Base-by-base conservation (phyloP, 30 jellyfish, hydroid and myxozoan species). In the Chironex yamaguchii region DNA sequence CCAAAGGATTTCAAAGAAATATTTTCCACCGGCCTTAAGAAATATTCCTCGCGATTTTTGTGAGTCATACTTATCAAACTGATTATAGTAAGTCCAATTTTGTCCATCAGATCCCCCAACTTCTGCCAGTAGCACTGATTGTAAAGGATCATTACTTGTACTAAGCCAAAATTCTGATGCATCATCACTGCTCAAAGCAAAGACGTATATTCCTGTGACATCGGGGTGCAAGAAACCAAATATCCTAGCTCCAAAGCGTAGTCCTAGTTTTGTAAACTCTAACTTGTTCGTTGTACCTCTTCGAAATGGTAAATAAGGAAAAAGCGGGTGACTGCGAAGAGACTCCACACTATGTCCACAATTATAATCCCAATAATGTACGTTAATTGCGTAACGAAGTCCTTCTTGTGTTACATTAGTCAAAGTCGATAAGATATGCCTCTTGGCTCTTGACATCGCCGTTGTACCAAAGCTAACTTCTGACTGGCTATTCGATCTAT, bases 161-260 rank as follows among this genome's bases (percentile, higher is more conserved):
- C 97, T 88, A 13, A 88, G 63, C 97, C 97, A 88, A 9, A 88
- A 62, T 62, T 88, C 97, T 0, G 97, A 88, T 49, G 95, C 29
- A 62, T 88, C 97, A 52, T 88, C 97, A 9, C 94, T 75, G 81
- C 91, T 80, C 71, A 88, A 53, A 0, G 97, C 97, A 80, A 88
- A 88, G 17, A 24, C 42, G 67, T 80, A 76, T 21, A 32, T 68
- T 2, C 97, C 97, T 48, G 34, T 81, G 20, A 33, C 34, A 0
- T 42, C 74, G 29, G 95, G 96, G 62, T 33, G 72, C 11, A 88
- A 52, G 53, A 64, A 88, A 36, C 97, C 97, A 49, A 88, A 88
- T 0, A 88, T 22, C 11, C 97, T 90, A 26, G 91, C 97, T 0
- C 97, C 97, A 67, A 88, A 88, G 2, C 80, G 95, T 3, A 64